phyloP scores from a whole-genome alignment of 2,888 invertebrate species.

The Plebejus anna region DNA sequence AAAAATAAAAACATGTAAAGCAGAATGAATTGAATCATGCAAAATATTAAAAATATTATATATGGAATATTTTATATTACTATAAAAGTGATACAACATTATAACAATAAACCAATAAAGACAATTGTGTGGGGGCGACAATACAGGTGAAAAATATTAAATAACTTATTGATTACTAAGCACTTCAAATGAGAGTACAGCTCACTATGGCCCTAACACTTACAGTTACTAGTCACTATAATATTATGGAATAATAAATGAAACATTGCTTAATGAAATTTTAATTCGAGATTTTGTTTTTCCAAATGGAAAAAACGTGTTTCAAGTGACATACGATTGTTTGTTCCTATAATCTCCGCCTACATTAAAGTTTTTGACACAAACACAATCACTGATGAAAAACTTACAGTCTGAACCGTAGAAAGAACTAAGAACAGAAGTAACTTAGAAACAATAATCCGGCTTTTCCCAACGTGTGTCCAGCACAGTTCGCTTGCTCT shows the following conservation, averaged over 20 bases:
- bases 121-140: not conserved
- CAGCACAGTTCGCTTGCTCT: slow-evolving; percentile 61
- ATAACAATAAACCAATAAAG: slow-evolving; percentile 14
- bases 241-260: not conserved
- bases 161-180: not conserved
- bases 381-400: not conserved
- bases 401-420: slow-evolving; percentile 7
- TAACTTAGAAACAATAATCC: slow-evolving; percentile 39
- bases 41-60: slow-evolving; percentile 42
- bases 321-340: not conserved
- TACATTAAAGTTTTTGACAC: slow-evolving; percentile 3
- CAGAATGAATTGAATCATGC: slow-evolving; percentile 66
- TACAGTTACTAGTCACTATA: not conserved
- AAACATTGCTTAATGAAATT: not conserved
- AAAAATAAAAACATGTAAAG: slow-evolving; percentile 74
- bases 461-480: slow-evolving; percentile 61
- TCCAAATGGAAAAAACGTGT: not conserved
- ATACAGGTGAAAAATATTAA: not conserved
- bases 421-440: slow-evolving; percentile 6
- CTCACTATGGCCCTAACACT: not conserved
- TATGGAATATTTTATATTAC: slow-evolving; percentile 34
- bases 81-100: slow-evolving; percentile 35
- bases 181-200: not conserved
- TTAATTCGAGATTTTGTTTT: not conserved
- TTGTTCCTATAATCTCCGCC: not conserved